Evolutionary conservation across 2,888 invertebrate genomes (phyloP).

Genomic region (Ophioninae sp.): DNA sequence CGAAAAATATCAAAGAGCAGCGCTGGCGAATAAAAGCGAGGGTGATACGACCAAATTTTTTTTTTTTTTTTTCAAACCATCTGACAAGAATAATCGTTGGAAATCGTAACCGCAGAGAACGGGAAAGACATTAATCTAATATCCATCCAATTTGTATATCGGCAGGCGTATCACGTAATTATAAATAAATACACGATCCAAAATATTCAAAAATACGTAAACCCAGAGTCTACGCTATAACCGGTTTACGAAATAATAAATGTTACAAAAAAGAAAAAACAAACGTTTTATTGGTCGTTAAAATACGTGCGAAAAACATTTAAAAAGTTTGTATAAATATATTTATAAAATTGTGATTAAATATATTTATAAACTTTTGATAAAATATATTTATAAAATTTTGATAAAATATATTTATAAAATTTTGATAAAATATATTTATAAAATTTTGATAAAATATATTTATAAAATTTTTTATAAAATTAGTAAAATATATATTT

Average conservation of each 20-base stretch:
- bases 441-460: no score
- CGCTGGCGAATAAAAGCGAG: background rate
- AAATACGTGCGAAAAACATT: no score
- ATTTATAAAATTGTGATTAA: no score
- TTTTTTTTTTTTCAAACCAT: no score
- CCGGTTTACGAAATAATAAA: conserved; percentile 32
- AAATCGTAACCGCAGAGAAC: conserved; percentile 17
- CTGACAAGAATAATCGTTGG: conserved; percentile 6
- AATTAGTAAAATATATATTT: no score
- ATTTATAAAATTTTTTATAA: no score
- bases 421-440: no score
- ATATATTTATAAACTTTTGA: no score
- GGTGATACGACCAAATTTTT: no score
- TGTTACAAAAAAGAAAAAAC: background rate
- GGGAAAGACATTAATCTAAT: conserved; percentile 56
- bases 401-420: no score
- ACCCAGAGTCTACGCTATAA: conserved; percentile 20
- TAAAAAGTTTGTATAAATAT: no score
- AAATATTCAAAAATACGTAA: conserved; percentile 9
- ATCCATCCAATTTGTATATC: conserved; percentile 61
- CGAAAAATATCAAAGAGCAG: conserved; percentile 23
- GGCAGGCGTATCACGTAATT: conserved; percentile 47
- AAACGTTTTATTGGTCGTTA: conserved; percentile 34
- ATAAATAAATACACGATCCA: conserved; percentile 34
- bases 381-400: no score